phyloP scores from a whole-genome alignment of 2,797 vertebrate genomes.

The Trematomus bernacchii region DNA sequence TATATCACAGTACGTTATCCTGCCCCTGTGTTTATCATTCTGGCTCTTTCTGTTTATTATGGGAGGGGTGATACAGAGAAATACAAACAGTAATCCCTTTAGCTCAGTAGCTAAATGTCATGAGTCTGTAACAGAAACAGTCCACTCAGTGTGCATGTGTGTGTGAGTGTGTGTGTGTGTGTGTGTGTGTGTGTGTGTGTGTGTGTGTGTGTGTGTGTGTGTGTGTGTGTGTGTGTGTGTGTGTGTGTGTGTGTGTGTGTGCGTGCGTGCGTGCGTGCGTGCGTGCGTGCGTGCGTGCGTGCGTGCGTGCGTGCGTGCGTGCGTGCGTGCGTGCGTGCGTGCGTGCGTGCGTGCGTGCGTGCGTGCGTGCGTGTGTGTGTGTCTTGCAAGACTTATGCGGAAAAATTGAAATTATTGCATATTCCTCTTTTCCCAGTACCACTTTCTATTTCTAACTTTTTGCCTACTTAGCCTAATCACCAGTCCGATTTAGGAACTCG shows the following conservation, averaged over 20 bases:
- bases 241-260: background rate
- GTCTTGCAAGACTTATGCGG: conserved; percentile 20
- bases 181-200: background rate
- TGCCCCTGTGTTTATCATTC: conserved; percentile 1
- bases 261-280: background rate
- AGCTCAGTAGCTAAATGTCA: conserved; percentile 27
- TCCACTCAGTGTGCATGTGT: background rate
- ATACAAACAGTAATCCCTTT: conserved; percentile 29
- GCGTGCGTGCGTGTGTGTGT: background rate
- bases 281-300: background rate
- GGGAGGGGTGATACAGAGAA: background rate
- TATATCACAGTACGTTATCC: background rate
- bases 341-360: background rate
- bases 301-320: background rate
- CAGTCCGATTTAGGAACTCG: background rate
- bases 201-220: background rate
- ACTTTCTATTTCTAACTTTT: conserved; percentile 10
- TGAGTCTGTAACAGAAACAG: background rate
- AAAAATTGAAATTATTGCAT: conserved; percentile 43
- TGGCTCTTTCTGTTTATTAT: conserved; percentile 19
- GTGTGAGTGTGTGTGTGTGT: background rate
- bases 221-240: background rate
- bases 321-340: no score
- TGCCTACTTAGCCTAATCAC: background rate
- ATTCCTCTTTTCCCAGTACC: conserved; percentile 11